Evolutionary conservation across 2,888 invertebrate species (phyloP).

Genomic region (Saturnia japonica): DNA sequence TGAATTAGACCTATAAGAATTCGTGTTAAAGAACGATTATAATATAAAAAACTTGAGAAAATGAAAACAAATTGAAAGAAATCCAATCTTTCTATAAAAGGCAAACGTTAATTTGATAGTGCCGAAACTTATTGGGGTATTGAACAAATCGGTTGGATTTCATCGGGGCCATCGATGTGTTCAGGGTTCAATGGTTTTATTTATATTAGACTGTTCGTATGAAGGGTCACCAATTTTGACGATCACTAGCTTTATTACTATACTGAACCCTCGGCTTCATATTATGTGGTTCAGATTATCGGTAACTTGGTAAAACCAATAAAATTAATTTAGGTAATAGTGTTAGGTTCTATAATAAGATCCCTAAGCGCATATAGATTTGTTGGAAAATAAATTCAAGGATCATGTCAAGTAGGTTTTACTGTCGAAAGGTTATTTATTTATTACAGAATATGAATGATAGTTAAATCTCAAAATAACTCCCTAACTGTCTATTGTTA

Average conservation of each 20-base stretch:
- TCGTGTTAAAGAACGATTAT: background rate
- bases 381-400: too few relatives aligned
- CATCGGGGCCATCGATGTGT: conserved; percentile 14
- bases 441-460: too few relatives aligned
- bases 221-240: background rate
- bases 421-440: too few relatives aligned
- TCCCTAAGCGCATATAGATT: too few relatives aligned
- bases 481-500: too few relatives aligned
- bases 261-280: background rate
- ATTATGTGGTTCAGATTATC: background rate
- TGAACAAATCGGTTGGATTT: conserved; percentile 7
- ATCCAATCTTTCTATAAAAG: background rate
- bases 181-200: conserved; percentile 13
- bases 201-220: conserved; percentile 9
- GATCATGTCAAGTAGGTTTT: too few relatives aligned
- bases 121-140: conserved; percentile 4
- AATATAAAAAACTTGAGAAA: background rate
- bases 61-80: background rate
- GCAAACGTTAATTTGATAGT: conserved; percentile 2
- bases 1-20: background rate
- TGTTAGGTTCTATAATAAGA: too few relatives aligned
- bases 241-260: conserved; percentile 5
- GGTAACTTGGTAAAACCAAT: background rate
- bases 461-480: too few relatives aligned
- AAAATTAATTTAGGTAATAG: too few relatives aligned